Evolutionary conservation across 1,140 invertebrate species (phyloP).

Genomic region (Mercenaria mercenaria): DNA sequence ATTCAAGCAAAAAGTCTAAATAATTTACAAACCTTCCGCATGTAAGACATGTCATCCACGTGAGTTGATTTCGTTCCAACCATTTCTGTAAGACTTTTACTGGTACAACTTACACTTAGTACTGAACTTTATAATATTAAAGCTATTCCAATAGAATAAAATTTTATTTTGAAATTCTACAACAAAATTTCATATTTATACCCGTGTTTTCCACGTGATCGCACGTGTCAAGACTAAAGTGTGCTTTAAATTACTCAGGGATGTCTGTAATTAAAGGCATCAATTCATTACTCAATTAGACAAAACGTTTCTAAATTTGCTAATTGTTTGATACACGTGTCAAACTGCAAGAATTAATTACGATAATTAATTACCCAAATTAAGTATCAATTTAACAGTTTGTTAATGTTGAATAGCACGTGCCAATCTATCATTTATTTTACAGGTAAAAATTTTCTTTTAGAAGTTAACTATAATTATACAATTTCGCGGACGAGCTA

Average conservation of each 20-base stretch:
- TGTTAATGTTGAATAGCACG: too few relatives aligned
- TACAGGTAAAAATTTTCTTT: too few relatives aligned
- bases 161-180: too few relatives aligned
- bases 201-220: not conserved
- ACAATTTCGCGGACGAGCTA: too few relatives aligned
- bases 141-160: too few relatives aligned
- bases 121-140: not conserved
- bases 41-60: not conserved
- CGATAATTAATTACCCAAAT: not conserved
- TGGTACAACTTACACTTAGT: not conserved
- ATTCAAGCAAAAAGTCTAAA: not conserved
- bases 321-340: not conserved
- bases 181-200: too few relatives aligned
- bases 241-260: slow-evolving; percentile 2
- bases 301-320: not conserved
- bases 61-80: not conserved
- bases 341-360: not conserved
- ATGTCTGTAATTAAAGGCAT: not conserved
- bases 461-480: too few relatives aligned
- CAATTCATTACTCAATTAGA: slow-evolving; percentile 1
- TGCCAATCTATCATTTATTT: too few relatives aligned
- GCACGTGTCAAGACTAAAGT: not conserved
- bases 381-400: too few relatives aligned
- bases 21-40: not conserved
- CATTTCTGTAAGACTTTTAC: not conserved